phyloP scores from a whole-genome alignment of 1,140 invertebrate genomes.

The Drosophila obscura region DNA sequence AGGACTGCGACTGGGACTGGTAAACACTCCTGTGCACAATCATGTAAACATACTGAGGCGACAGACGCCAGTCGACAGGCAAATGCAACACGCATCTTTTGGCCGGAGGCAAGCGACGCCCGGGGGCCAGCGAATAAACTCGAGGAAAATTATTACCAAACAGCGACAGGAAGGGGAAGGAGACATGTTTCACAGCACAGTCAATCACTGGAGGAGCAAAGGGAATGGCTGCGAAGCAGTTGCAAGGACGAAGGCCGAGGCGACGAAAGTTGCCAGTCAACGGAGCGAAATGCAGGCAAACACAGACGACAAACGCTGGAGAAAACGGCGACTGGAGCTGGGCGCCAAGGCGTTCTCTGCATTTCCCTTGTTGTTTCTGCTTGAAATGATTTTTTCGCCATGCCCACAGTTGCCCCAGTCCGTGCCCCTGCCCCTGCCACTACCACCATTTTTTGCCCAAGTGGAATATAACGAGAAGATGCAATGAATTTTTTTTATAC shows the following conservation, averaged over 20 bases:
- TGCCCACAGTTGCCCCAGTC: constrained; percentile 12
- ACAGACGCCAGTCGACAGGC: constrained; percentile 35
- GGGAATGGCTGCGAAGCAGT: constrained; percentile 1
- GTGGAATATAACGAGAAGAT: constrained; percentile 57
- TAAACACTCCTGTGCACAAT: constrained; percentile 69
- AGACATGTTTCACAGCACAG: constrained; percentile 69
- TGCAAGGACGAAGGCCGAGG: constrained; percentile 53
- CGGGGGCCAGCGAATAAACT: constrained; percentile 12
- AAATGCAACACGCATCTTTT: constrained; percentile 66
- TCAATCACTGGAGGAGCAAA: constrained; percentile 53
- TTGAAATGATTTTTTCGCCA: constrained; percentile 73
- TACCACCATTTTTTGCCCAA: constrained; percentile 21
- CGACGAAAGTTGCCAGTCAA: constrained; percentile 77
- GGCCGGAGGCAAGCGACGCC: constrained; percentile 23
- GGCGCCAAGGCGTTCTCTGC: constrained; percentile 74
- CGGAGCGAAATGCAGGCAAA: constrained; percentile 74
- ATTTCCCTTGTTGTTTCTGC: constrained; percentile 80
- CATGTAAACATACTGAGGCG: constrained; percentile 67
- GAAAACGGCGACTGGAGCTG: neutral
- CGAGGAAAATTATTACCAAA: constrained; percentile 58
- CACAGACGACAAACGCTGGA: constrained; percentile 33
- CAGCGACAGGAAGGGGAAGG: constrained; percentile 22
- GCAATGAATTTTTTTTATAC: constrained; percentile 48
- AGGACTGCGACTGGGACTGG: neutral
- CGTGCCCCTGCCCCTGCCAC: neutral